A percentile compares a stretch with the other conserved stretches of the same genome.
phyloP scores from a whole-genome alignment of 2,113 vertebrate species.

The Engraulis encrasicolus region DNA sequence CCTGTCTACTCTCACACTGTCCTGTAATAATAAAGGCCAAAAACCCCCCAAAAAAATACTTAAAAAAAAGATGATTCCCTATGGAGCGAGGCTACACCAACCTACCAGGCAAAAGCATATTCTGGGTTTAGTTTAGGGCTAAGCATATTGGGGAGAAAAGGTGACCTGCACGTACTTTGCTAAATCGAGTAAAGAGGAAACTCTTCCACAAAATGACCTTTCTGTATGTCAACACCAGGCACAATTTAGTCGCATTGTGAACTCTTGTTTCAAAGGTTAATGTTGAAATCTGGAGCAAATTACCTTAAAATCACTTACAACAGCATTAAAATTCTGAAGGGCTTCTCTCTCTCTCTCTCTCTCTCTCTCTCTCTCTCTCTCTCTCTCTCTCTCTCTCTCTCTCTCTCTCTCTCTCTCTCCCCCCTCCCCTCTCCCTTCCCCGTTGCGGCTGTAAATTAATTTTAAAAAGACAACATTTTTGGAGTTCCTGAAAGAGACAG shows the following conservation, averaged over 20 bases:
- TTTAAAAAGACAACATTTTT: constrained; percentile 89
- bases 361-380: constrained; percentile 62
- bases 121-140: too few relatives aligned
- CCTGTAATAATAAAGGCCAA: too few relatives aligned
- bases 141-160: constrained; percentile 15
- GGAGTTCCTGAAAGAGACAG: constrained; percentile 88
- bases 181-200: constrained; percentile 37
- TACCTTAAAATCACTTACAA: constrained; percentile 97
- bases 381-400: constrained; percentile 77
- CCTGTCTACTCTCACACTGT: too few relatives aligned
- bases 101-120: too few relatives aligned
- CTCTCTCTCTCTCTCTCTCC: constrained; percentile 70
- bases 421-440: too few relatives aligned
- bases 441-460: constrained; percentile 96
- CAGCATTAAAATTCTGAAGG: constrained; percentile 87
- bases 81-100: too few relatives aligned
- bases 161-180: not conserved
- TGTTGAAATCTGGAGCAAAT: constrained; percentile 88
- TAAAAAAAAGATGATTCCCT: too few relatives aligned
- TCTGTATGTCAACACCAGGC: constrained; percentile 70
- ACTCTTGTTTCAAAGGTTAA: constrained; percentile 92
- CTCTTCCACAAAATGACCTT: constrained; percentile 64
- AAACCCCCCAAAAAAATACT: too few relatives aligned
- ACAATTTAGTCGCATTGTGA: constrained; percentile 88
- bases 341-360: constrained; percentile 68